phyloP scores from a whole-genome alignment of 1,140 invertebrate species.

The Anoplolepis gracilipes region DNA sequence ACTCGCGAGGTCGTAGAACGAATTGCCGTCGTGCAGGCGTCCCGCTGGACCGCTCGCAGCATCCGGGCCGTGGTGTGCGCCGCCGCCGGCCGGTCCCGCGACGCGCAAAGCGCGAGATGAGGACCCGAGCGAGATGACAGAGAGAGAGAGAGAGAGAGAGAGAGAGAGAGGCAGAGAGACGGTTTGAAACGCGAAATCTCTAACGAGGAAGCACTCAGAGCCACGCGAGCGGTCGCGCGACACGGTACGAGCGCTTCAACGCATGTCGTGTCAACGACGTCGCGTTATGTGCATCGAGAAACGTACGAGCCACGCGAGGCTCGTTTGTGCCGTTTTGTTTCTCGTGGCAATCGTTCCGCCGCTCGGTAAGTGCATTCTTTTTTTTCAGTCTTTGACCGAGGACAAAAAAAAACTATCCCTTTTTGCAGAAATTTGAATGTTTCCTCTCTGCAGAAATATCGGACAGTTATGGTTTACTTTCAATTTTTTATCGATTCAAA shows the following conservation, averaged over 20 bases:
- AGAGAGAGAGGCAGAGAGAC: background rate
- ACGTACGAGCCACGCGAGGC: conserved; percentile 57
- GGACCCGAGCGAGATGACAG: conserved; percentile 19
- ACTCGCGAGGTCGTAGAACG: background rate
- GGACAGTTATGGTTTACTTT: too few relatives aligned
- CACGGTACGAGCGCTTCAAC: conserved; percentile 71
- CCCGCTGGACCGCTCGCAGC: conserved; percentile 61
- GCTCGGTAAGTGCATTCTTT: conserved; percentile 66
- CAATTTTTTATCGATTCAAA: too few relatives aligned
- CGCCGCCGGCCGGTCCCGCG: conserved; percentile 11
- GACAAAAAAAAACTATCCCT: background rate
- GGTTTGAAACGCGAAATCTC: conserved; percentile 78
- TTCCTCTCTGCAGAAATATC: background rate
- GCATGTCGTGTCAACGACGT: conserved; percentile 60
- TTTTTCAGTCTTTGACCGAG: background rate
- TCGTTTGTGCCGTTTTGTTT: conserved; percentile 56
- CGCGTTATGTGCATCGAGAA: conserved; percentile 70
- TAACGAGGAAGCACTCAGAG: conserved; percentile 76
- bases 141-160: conserved; percentile 40
- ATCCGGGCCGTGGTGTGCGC: conserved; percentile 64
- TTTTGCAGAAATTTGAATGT: background rate
- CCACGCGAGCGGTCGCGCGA: conserved; percentile 80
- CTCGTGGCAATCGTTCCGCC: conserved; percentile 58
- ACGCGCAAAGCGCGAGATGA: conserved; percentile 38
- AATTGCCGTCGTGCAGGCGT: conserved; percentile 76